Percentiles rank a stretch among this genome's conserved stretches.
Evolutionary conservation across 2,888 invertebrate genomes (phyloP).

Genomic region (Ptychoptera albimana): DNA sequence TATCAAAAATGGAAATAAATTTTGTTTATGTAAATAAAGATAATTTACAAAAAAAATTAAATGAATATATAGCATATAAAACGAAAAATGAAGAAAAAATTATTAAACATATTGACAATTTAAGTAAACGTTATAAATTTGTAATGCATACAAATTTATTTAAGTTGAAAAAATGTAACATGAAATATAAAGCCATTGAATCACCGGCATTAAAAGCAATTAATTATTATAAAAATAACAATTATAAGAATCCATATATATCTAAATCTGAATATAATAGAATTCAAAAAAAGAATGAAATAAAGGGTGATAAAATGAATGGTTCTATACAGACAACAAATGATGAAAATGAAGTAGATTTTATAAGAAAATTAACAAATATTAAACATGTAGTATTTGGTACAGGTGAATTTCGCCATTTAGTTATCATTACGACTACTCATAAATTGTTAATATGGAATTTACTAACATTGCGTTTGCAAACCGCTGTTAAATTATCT

Average conservation of each 20-base stretch:
- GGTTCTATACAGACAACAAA: conserved; percentile 4
- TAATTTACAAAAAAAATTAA: neutral
- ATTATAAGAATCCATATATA: too few species aligned
- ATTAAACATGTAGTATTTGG: conserved; percentile 26
- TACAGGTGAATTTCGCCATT: conserved; percentile 23
- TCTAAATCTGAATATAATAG: conserved; percentile 15
- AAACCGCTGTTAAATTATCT: conserved; percentile 35
- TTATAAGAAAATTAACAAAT: conserved; percentile 10
- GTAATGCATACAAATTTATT: neutral
- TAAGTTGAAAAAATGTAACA: conserved; percentile 9
- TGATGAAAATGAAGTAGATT: conserved; percentile 5
- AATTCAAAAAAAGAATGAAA: neutral
- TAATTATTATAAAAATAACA: conserved; percentile 8
- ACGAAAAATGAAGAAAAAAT: neutral
- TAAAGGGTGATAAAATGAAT: conserved; percentile 1
- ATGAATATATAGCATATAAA: neutral
- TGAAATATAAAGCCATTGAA: conserved; percentile 16
- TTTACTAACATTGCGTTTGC: conserved; percentile 41
- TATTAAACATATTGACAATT: neutral
- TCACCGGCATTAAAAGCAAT: conserved; percentile 10
- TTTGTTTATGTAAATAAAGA: neutral
- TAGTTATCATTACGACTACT: conserved; percentile 30
- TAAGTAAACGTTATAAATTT: conserved; percentile 1
- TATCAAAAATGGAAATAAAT: conserved; percentile 2
- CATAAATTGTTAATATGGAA: conserved; percentile 48